Evolutionary conservation across 1,140 invertebrate species (phyloP), one percentile per base, ranked within the genome.

Genomic region (Ips nitidus): DNA sequence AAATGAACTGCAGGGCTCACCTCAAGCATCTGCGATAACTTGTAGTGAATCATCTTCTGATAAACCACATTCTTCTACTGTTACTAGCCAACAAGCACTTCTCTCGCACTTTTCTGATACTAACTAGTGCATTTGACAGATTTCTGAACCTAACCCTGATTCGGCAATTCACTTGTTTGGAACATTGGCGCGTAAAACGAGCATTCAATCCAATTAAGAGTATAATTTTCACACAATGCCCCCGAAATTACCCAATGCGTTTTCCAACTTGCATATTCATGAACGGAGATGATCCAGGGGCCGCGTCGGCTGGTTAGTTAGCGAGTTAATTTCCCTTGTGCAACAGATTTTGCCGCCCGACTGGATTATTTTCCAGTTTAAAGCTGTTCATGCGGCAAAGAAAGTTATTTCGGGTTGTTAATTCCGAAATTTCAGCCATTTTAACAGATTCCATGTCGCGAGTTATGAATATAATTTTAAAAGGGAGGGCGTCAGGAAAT

Each of bases 281-380:
- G 70, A 74, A 66, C 43, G 62, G 62, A 52, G 71, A 60, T 43
- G 63, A 66, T 55, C 41, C 41, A 2, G 52, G 42, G 47, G 56
- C 65, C 68, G 71, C 22, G 22, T 22, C 22, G 22, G 22, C 22
- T 56, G 74, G 75, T 77, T 78, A 76, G 75, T 80, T 75, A 79
- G 75, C 71, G 75, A 75, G 75, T 78, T 80, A 80, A 80, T 80
- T 80, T 80, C 78, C 78, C 78, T 73, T 75, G 78, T 78, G 78
- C 77, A 78, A 73, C 74, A 73, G 73, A 77, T 78, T 75, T 69
- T 63, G 58, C 58, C 66, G 66, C 66, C 56, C 45, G 47, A 55
- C 37, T 62, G 60, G 50, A 63, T 62, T 57, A 67, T 69, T 62
- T 63, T 58, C 58, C 66, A 63, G 66, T 69, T 69, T 69, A 57